These are phyloP conservation scores for Papilio helenus DNA, from an alignment of 1,140 invertebrate species.

Conservation along the genomic window DNA sequence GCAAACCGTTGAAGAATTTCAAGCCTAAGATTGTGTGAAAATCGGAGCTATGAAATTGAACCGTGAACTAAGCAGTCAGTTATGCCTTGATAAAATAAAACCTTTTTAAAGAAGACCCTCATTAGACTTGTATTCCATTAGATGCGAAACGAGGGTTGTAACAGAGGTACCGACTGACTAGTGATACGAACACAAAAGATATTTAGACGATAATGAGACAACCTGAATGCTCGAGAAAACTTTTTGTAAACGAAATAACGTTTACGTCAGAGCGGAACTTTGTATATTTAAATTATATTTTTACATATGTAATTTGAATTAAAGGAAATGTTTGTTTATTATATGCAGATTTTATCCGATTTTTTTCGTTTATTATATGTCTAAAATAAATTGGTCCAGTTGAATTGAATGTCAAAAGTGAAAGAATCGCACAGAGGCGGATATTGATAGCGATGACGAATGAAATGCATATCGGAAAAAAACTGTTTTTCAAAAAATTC, in stretches of 20 bases:
- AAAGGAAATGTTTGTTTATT: no score
- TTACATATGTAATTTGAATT: no score
- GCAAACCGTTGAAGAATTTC: no score
- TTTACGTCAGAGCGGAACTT: neutral
- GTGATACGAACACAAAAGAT: neutral
- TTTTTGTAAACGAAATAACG: neutral
- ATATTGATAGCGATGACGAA: no score
- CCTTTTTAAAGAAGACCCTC: neutral
- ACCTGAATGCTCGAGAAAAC: neutral
- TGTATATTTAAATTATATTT: neutral
- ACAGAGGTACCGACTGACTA: neutral
- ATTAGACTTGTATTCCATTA: slow-evolving; percentile 5
- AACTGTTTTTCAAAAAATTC: no score
- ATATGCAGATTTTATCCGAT: no score
- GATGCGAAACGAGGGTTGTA: slow-evolving; percentile 4
- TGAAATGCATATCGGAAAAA: no score
- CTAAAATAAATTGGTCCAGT: no score
- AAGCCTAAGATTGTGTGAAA: no score
- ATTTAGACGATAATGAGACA: slow-evolving; percentile 23
- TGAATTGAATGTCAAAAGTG: no score
- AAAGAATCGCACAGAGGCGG: no score
- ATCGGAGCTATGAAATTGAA: neutral
- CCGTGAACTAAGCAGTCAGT: neutral
- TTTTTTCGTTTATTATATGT: no score
- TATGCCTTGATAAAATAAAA: neutral